phyloP scores from a whole-genome alignment of 2,888 invertebrate species.

The Volucella zonaria region DNA sequence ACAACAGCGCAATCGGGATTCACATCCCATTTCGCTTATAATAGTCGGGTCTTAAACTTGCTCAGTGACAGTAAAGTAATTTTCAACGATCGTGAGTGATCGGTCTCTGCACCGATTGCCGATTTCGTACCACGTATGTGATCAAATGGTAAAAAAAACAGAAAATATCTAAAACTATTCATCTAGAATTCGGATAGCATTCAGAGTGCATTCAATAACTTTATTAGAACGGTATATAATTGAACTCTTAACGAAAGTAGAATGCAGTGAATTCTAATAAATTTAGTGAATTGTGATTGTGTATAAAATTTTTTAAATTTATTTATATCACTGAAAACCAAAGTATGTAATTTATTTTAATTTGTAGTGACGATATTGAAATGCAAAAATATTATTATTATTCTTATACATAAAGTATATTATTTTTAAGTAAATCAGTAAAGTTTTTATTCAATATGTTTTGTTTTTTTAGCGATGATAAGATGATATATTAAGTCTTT shows the following conservation, averaged over 20 bases:
- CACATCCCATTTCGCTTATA: constrained; percentile 45
- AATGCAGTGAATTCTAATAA: constrained; percentile 44
- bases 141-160: constrained; percentile 12
- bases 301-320: neutral
- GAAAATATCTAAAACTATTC: too few relatives aligned
- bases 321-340: too few relatives aligned
- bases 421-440: too few relatives aligned
- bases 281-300: constrained; percentile 23
- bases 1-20: constrained; percentile 35
- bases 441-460: too few relatives aligned
- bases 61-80: constrained; percentile 39
- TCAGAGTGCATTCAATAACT: too few relatives aligned
- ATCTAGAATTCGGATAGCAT: too few relatives aligned
- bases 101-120: constrained; percentile 11
- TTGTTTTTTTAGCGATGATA: neutral
- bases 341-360: too few relatives aligned
- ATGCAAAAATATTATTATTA: too few relatives aligned
- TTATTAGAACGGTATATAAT: neutral
- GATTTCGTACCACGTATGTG: constrained; percentile 6
- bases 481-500: constrained; percentile 3
- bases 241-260: constrained; percentile 36
- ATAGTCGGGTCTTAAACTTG: constrained; percentile 38
- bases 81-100: constrained; percentile 49
- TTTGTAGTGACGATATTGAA: too few relatives aligned
- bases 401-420: too few relatives aligned